phyloP scores from a whole-genome alignment of 2,113 vertebrate species.

The Epinephelus moara region DNA sequence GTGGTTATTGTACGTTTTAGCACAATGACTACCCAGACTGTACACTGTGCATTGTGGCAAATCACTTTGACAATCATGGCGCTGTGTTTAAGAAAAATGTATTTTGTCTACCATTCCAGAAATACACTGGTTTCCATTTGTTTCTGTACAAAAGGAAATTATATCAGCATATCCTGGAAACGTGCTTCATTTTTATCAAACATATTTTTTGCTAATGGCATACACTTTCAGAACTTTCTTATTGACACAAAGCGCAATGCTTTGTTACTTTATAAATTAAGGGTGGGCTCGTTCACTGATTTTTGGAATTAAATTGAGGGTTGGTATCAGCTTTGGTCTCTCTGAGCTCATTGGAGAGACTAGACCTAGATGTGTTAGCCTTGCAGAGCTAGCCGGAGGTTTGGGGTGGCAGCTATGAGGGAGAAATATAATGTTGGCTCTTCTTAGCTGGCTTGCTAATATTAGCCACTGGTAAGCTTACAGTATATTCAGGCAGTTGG shows the following conservation, averaged over 20 bases:
- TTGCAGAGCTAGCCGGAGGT: neutral
- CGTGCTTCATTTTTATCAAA: neutral
- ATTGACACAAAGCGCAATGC: accelerated
- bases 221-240: too few relatives aligned
- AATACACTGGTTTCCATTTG: neutral
- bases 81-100: neutral
- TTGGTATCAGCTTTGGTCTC: neutral
- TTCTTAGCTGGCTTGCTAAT: too few relatives aligned
- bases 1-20: neutral
- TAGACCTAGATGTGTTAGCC: neutral
- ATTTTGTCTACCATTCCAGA: neutral
- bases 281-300: neutral
- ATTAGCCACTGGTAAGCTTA: too few relatives aligned
- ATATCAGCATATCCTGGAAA: neutral
- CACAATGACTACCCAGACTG: neutral
- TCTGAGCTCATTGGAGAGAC: neutral
- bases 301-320: neutral
- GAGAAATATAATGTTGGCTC: neutral
- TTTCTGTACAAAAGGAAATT: neutral
- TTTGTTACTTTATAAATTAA: neutral
- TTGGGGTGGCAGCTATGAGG: neutral
- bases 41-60: neutral
- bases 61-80: neutral
- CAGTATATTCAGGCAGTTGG: too few relatives aligned
- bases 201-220: neutral